Evolutionary conservation across 2,888 invertebrate species (phyloP), one percentile per base, ranked within the genome.

Genomic region (Pollenia amentaria): DNA sequence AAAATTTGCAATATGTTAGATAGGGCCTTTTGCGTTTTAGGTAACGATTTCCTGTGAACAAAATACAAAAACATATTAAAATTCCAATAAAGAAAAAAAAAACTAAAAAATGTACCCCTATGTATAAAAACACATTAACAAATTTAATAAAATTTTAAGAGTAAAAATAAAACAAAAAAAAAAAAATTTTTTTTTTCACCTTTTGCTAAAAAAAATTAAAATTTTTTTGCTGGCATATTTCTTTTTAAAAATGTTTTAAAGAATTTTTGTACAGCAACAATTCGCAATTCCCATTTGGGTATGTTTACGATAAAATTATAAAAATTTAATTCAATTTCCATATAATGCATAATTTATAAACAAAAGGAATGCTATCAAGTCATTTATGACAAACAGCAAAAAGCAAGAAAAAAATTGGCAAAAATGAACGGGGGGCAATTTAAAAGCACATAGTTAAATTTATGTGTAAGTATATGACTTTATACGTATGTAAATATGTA

Each of bases 291-390:
- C 62, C 60, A 44, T 40, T n/a, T 21, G 75, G 29, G 60, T 60
- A 57, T 55, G 29, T 65, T 81, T 48, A 51, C 29, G 21, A 60
- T 60, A 67, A 75, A 82, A 76, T 76, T 60, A 81, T 67, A 67
- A 85, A 60, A 77, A 73, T 53, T 82, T 81, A 81, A 85, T 85
- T 73, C 67, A 85, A 81, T 81, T 78, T 85, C 73, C 62, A 81
- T 73, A 73, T 73, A 62, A 53, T 81, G 77, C 77, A 85, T 77
- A 85, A 81, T 81, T 81, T 78, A 78, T 81, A 75, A 82, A 82
- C 75, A 82, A 82, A 70, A 82, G 42, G 78, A 85, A 78, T 85
- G 46, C 67, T 44, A 55, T 75, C 53, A 73, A 82, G 64, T 64
- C 72, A 67, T 65, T 72, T 55, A 80, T 18, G 48, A 72, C 62